These are phyloP conservation scores for Perca schrenkii DNA, from an alignment of 2,113 vertebrate species.

Conservation along the genomic window DNA sequence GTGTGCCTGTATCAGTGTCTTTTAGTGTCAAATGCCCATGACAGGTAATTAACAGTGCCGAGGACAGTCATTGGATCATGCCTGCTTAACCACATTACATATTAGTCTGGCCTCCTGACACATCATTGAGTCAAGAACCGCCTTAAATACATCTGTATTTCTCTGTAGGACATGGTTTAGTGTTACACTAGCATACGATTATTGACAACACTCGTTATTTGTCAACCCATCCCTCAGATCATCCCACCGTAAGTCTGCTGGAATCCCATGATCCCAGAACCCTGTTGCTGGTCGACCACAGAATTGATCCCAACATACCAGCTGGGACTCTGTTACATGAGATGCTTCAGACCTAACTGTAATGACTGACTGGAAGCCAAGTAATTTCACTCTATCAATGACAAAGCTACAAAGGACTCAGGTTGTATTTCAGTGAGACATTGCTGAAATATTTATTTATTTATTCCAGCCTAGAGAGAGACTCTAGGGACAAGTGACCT, in stretches of 20 bases:
- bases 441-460: slow-evolving; percentile 59
- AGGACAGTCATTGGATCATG: neutral
- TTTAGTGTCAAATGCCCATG: neutral
- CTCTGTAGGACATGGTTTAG: slow-evolving; percentile 32
- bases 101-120: slow-evolving; percentile 17
- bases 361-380: slow-evolving; percentile 59
- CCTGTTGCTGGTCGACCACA: slow-evolving; percentile 31
- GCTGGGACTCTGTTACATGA: slow-evolving; percentile 55
- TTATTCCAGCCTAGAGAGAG: slow-evolving; percentile 16
- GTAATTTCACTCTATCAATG: slow-evolving; percentile 42
- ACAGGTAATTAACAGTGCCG: neutral
- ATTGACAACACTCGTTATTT: slow-evolving; percentile 53
- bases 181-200: slow-evolving; percentile 15
- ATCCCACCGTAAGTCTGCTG: slow-evolving; percentile 35
- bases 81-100: neutral
- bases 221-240: slow-evolving; percentile 36
- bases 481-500: slow-evolving; percentile 15
- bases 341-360: slow-evolving; percentile 36
- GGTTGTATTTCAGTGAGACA: slow-evolving; percentile 69
- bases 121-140: slow-evolving; percentile 27
- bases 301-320: slow-evolving; percentile 60
- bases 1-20: neutral
- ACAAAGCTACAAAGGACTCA: slow-evolving; percentile 53
- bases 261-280: slow-evolving; percentile 63
- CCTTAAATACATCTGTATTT: slow-evolving; percentile 16